Evolutionary conservation across 2,888 invertebrate genomes (phyloP).

Genomic region (Auanema sp.): DNA sequence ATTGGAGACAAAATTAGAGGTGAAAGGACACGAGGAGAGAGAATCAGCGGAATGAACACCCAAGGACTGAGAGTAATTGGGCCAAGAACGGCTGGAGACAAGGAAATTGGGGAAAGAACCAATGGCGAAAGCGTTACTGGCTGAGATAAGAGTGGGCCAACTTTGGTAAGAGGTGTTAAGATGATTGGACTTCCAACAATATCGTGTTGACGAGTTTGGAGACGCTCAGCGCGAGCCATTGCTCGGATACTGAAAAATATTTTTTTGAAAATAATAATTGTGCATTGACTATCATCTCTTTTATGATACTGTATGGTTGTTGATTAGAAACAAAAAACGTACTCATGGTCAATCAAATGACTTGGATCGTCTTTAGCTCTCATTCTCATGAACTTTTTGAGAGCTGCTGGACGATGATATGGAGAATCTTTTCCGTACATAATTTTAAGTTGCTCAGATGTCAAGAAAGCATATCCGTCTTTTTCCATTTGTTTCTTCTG

Average conservation of each 20-base stretch:
- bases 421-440: constrained; percentile 57
- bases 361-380: constrained; percentile 33
- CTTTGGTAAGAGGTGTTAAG: constrained; percentile 35
- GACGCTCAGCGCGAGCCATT: constrained; percentile 43
- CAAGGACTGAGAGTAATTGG: constrained; percentile 60
- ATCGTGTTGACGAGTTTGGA: constrained; percentile 31
- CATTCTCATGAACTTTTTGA: constrained; percentile 36
- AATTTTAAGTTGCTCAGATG: constrained; percentile 47
- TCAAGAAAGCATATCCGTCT: constrained; percentile 52
- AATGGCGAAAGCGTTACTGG: constrained; percentile 49
- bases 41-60: constrained; percentile 56
- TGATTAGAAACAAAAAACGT: constrained; percentile 6
- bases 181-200: constrained; percentile 45
- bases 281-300: too few species aligned
- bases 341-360: constrained; percentile 42
- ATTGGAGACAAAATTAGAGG: constrained; percentile 51
- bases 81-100: constrained; percentile 54
- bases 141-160: constrained; percentile 39
- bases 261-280: too few species aligned
- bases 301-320: background rate
- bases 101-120: constrained; percentile 52
- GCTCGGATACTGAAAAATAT: constrained; percentile 48
- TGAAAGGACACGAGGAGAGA: constrained; percentile 56
- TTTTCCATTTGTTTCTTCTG: constrained; percentile 48
- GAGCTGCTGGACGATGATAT: constrained; percentile 36